Percentiles rank a stretch among this genome's conserved stretches.
These are phyloP conservation scores for Holothuria scabra DNA, from an alignment of 53 echinoderm and acorn worm species.

Conservation along the genomic window DNA sequence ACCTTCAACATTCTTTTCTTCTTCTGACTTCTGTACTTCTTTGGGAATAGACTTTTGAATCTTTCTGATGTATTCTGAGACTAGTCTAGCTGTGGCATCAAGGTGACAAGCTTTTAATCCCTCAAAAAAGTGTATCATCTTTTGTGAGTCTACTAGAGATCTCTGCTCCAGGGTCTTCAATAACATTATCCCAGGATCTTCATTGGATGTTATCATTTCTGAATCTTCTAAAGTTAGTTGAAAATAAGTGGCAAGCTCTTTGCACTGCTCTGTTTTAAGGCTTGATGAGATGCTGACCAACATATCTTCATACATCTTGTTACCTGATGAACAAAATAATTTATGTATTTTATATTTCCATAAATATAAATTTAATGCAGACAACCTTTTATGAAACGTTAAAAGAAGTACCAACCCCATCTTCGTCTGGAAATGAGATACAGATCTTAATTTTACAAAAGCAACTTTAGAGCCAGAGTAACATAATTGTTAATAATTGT, in stretches of 20 bases:
- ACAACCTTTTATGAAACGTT: no score
- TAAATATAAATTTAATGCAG: no score
- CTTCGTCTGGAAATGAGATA: no score
- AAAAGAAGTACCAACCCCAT: no score
- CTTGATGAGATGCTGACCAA: background rate
- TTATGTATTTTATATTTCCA: no score
- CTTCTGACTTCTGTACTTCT: no score
- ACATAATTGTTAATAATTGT: no score
- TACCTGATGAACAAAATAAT: no score
- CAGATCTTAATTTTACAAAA: no score
- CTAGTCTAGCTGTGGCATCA: background rate
- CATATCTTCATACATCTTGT: background rate
- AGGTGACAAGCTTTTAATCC: constrained; percentile 34
- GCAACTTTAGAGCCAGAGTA: no score
- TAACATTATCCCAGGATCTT: constrained; percentile 8
- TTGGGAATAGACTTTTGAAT: no score
- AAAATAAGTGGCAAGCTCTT: background rate
- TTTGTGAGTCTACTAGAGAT: background rate
- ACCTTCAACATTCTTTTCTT: no score
- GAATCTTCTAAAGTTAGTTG: background rate
- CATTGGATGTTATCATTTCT: background rate
- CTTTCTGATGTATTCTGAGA: background rate
- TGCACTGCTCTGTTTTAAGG: background rate
- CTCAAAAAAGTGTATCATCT: constrained; percentile 21
- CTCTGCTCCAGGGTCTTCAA: constrained; percentile 26